Conservation (phyloP, 2,113 vertebrate genomes). For the Bubo bubo region DNA sequence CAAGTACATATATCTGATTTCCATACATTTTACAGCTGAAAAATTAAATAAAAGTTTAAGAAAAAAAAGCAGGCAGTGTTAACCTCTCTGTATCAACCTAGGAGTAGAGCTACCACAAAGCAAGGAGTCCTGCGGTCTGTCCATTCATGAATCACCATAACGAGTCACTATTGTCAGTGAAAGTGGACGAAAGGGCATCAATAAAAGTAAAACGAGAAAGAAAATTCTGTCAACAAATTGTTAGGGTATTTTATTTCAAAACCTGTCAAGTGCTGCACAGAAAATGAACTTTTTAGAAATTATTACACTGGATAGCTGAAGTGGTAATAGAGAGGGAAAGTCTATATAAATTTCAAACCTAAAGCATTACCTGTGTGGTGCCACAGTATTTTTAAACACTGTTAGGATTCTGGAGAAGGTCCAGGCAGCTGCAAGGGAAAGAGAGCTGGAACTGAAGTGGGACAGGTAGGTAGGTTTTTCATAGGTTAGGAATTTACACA, state of each 20-base stretch:
- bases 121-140: not conserved
- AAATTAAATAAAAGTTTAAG: not conserved
- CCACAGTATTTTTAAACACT: not conserved
- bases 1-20: not conserved
- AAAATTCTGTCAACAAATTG: not conserved
- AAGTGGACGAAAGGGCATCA: not conserved
- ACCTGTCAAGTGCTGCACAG: not conserved
- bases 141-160: accelerated
- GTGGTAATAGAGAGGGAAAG: not conserved
- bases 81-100: not conserved
- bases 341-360: not conserved
- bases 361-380: not conserved
- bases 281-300: not conserved
- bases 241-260: not conserved
- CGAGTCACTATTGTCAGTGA: not conserved
- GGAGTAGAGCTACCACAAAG: not conserved
- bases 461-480: not conserved
- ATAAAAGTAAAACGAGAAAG: not conserved
- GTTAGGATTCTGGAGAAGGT: not conserved
- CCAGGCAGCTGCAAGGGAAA: not conserved
- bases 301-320: not conserved
- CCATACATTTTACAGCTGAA: not conserved
- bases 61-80: not conserved
- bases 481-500: not conserved
- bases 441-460: not conserved